Evolutionary conservation across 2,113 vertebrate genomes (phyloP), one percentile per base, ranked within the genome.

Genomic region (Aplodontia rufa): DNA sequence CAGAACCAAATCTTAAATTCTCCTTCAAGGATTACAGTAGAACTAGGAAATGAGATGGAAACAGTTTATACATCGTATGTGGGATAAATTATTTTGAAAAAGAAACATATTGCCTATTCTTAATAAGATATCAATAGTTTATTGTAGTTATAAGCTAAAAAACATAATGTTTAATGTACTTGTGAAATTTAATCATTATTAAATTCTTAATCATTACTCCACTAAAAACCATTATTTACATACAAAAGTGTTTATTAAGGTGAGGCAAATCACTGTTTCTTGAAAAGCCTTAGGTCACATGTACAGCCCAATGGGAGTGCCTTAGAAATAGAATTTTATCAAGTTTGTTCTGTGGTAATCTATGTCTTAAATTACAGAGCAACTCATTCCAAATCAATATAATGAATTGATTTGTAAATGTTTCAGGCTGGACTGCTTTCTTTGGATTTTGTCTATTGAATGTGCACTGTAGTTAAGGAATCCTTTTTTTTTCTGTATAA

Each of bases 341-440:
- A 96, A 47, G 68, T 97, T 95, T 97, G 66, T 62, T 79, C 92
- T 94, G 85, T 92, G 80, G 78, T 97, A 97, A 97, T 97, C 93
- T 97, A 45, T 96, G 58, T 95, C 96, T 98, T 97, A 98, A 97
- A 97, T 98, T 97, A 97, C 72, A 97, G 87, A 68, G 97, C 85
- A 93, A 13, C 22, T 98, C 75, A 96, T 95, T 98, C 94, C 37
- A 96, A 96, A 97, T 98, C 93, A 96, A 78, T 97, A 35, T 91
- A 97, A 96, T 97, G 30, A 97, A 98, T 97, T 97, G 78, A 98
- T 97, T 87, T 97, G 87, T 96, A 93, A 95, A 92, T 3, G 64
- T 98, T 97, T 97, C 89, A 95, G 86, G 81, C 72, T 96, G 92
- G 45, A 35, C 47, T 97, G 37, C 58, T 96, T 97, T 98, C 85